Evolutionary conservation across 2,888 invertebrate genomes (phyloP), one percentile per base, ranked within the genome.

Genomic region (Tipula lateralis): DNA sequence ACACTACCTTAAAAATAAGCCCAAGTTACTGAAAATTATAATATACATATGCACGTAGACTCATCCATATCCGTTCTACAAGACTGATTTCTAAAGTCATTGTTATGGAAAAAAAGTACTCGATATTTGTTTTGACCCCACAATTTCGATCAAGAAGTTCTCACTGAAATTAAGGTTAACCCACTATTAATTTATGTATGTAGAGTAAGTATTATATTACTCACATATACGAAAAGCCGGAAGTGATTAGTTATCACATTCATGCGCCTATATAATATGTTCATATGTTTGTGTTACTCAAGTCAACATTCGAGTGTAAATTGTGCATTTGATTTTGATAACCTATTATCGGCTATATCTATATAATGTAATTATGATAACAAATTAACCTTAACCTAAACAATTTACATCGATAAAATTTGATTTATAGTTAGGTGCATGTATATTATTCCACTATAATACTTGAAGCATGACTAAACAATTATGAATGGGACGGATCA

Each of bases 311-410:
- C 9, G 66, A 66, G 19, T 24, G 12, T 66, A 24, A 24, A 66
- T 66, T 12, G 9, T 66, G 24, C 9, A 66, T 66, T 66, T 66
- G 7, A 66, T 66, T 66, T 50, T 7, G 24, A 50, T 44, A 44
- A 50, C 4, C 16, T 16, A 50, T 50, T 2, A 50, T 50, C 16
- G n/a, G 9, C 9, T 66, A 13, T 66, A 66, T 66, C 66, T 66
- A 9, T 66, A 24, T n/a, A n/a, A n/a, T 66, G 7, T 66, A 66
- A 66, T 66, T 66, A 24, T 66, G 66, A 66, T 66, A 66, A 66
- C 24, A 66, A 44, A 66, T 66, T 66, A 66, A 66, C 66, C 66
- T 66, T 66, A 66, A 66, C 66, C 66, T 66, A 66, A 66, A 6
- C 19, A 66, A 66, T 66, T 66, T 66, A 50, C 24, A 50, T 7